These are phyloP conservation scores for Scaptomyza caliginosa DNA, from an alignment of 2,888 invertebrate genomes.

Conservation along the genomic window DNA sequence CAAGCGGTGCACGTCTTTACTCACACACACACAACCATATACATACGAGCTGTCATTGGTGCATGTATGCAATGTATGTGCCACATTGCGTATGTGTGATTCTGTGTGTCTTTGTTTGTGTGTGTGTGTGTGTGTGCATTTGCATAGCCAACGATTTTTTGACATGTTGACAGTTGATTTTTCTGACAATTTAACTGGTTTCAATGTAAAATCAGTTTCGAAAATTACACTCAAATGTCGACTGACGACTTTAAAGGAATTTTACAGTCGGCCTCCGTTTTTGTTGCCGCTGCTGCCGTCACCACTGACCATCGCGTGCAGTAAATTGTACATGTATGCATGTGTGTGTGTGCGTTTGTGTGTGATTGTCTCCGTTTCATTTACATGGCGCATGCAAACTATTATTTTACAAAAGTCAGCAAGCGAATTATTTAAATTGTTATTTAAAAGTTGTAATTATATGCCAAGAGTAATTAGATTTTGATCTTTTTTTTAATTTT, in stretches of 20 bases:
- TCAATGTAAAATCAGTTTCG: conserved; percentile 83
- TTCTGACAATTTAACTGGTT: conserved; percentile 84
- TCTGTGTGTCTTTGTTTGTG: conserved; percentile 1
- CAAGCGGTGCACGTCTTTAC: conserved; percentile 53
- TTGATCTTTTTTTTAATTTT: conserved; percentile 15
- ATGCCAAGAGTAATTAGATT: conserved; percentile 72
- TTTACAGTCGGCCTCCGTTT: conserved; percentile 57
- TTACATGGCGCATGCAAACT: conserved; percentile 44
- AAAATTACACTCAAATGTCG: conserved; percentile 79
- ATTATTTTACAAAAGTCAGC: conserved; percentile 71
- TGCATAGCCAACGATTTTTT: conserved; percentile 81
- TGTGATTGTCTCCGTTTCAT: conserved; percentile 33
- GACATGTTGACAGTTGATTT: conserved; percentile 84
- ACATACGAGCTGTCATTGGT: conserved; percentile 10
- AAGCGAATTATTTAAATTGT: conserved; percentile 76
- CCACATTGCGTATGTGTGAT: conserved; percentile 39
- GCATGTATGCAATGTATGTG: conserved; percentile 5
- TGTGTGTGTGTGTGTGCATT: conserved; percentile 54
- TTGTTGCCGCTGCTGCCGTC: conserved; percentile 35
- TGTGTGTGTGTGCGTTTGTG: not conserved
- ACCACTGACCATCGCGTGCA: conserved; percentile 75
- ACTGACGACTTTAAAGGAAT: conserved; percentile 80
- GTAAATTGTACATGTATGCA: conserved; percentile 63
- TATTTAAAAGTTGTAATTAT: conserved; percentile 76
- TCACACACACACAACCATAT: conserved; percentile 17